Evolutionary conservation across 2,888 invertebrate species (phyloP).

Genomic region (Nasonia oneida): DNA sequence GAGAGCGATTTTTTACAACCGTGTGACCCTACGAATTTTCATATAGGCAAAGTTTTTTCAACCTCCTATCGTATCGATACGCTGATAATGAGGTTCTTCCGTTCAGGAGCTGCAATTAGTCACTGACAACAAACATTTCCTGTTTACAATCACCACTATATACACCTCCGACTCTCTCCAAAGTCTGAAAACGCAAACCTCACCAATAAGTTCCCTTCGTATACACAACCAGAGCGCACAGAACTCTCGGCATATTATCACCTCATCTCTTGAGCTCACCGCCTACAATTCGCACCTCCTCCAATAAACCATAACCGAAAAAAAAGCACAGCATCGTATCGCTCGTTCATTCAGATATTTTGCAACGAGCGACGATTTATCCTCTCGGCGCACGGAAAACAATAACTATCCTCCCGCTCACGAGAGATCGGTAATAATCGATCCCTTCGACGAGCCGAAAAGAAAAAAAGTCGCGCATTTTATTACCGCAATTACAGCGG

Average conservation of each 20-base stretch:
- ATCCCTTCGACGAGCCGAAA: background rate
- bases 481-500: slow-evolving; percentile 51
- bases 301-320: background rate
- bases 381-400: background rate
- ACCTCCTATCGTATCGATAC: too few species aligned
- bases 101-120: too few species aligned
- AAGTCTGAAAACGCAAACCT: background rate
- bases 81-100: too few species aligned
- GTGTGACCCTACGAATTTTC: too few species aligned
- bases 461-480: slow-evolving; percentile 42
- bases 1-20: background rate
- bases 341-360: slow-evolving; percentile 25
- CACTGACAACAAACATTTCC: too few species aligned
- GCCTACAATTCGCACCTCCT: background rate
- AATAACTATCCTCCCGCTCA: background rate
- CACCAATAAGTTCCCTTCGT: background rate
- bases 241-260: background rate
- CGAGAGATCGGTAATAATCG: slow-evolving; percentile 6
- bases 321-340: background rate
- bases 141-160: background rate
- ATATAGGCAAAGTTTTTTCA: too few species aligned
- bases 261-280: background rate
- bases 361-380: slow-evolving; percentile 19
- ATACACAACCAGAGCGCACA: background rate
- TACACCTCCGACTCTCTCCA: background rate